Conservation (phyloP, 2,888 invertebrate genomes). For the Sarcophaga caerulescens region DNA sequence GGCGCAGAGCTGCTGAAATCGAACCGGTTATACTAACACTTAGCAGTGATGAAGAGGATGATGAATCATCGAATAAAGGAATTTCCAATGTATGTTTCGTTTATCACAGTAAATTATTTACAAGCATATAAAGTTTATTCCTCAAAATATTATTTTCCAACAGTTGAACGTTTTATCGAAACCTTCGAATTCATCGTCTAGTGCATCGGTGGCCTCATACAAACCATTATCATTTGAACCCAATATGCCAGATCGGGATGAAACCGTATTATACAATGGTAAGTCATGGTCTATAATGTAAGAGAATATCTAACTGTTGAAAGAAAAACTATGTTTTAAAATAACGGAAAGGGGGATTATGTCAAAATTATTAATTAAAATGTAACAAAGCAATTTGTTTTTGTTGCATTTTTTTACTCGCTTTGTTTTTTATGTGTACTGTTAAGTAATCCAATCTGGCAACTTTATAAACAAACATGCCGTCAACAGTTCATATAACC, state of each 20-base stretch:
- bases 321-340: not conserved
- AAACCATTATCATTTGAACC: slow-evolving; percentile 78
- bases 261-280: slow-evolving; percentile 76
- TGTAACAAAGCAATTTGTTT: slow-evolving; percentile 25
- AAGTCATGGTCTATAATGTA: slow-evolving; percentile 57
- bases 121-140: not conserved
- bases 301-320: not conserved
- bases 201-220: slow-evolving; percentile 61
- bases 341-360: no score
- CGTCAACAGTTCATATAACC: slow-evolving; percentile 20
- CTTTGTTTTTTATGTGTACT: not conserved
- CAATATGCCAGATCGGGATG: slow-evolving; percentile 76
- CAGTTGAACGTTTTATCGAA: slow-evolving; percentile 50
- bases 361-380: no score
- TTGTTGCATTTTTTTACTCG: not conserved
- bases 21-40: slow-evolving; percentile 87
- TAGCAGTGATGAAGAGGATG: slow-evolving; percentile 87
- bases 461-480: not conserved
- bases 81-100: slow-evolving; percentile 72
- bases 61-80: slow-evolving; percentile 74
- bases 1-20: slow-evolving; percentile 83
- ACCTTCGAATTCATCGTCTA: slow-evolving; percentile 51
- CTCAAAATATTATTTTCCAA: not conserved
- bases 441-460: slow-evolving; percentile 38
- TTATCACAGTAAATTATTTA: not conserved